Evolutionary conservation across 2,888 invertebrate species (phyloP).

Genomic region (Drosophila kokeensis): DNA sequence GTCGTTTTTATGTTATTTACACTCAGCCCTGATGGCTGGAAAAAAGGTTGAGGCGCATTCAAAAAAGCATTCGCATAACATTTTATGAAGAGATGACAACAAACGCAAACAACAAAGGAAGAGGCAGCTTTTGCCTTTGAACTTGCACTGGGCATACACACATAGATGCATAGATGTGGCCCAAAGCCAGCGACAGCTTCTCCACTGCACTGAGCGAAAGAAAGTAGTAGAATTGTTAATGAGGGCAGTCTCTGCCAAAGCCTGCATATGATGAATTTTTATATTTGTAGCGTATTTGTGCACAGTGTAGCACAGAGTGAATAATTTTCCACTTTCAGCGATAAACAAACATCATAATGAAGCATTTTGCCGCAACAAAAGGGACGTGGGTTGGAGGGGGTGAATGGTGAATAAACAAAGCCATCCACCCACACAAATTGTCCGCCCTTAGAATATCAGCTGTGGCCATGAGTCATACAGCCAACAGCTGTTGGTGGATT

Average conservation of each 20-base stretch:
- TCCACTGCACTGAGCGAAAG: slow-evolving; percentile 33
- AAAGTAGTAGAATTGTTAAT: background rate
- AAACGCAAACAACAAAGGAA: slow-evolving; percentile 50
- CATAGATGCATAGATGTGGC: slow-evolving; percentile 20
- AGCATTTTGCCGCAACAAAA: slow-evolving; percentile 62
- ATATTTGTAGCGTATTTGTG: background rate
- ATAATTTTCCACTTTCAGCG: slow-evolving; percentile 55
- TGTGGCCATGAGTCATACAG: slow-evolving; percentile 47
- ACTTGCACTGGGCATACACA: slow-evolving; percentile 49
- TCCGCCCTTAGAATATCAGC: slow-evolving; percentile 36
- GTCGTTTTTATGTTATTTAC: slow-evolving; percentile 30
- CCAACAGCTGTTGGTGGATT: slow-evolving; percentile 44
- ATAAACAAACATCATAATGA: slow-evolving; percentile 71
- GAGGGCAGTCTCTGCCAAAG: background rate
- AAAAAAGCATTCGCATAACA: slow-evolving; percentile 58
- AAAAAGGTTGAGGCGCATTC: slow-evolving; percentile 38
- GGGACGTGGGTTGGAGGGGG: slow-evolving; percentile 38
- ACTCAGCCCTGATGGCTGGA: slow-evolving; percentile 36
- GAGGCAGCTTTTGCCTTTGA: slow-evolving; percentile 58
- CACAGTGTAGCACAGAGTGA: slow-evolving; percentile 49
- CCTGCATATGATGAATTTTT: background rate
- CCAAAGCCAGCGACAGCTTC: slow-evolving; percentile 44
- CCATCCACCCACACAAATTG: slow-evolving; percentile 40
- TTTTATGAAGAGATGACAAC: slow-evolving; percentile 59
- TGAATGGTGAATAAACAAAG: slow-evolving; percentile 36